A percentile compares a stretch with the other conserved stretches of the same genome.
Evolutionary conservation across 2,797 vertebrate genomes (phyloP).

Genomic region (Chiloscyllium punctatum): DNA sequence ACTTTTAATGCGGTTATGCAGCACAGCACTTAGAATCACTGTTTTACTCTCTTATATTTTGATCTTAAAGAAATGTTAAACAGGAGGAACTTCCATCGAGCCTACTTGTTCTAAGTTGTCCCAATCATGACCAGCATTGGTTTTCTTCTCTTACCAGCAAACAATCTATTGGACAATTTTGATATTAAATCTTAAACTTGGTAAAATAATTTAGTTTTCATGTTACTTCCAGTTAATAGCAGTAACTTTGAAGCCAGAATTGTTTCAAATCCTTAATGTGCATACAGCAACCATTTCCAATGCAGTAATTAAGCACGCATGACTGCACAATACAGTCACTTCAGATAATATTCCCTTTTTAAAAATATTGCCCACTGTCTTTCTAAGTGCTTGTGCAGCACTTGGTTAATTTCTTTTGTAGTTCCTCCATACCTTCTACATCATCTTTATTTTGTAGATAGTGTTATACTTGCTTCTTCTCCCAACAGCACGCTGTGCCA

Average conservation of each 20-base stretch:
- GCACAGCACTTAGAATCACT: background rate
- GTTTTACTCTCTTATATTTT: background rate
- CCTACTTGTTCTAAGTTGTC: background rate
- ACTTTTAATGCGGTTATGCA: background rate
- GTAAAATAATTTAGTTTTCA: background rate
- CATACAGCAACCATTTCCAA: background rate
- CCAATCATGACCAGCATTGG: background rate
- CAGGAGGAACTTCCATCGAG: background rate
- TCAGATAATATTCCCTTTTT: background rate
- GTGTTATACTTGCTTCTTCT: constrained; percentile 39
- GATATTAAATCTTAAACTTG: background rate
- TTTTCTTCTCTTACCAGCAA: background rate
- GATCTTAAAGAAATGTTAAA: background rate
- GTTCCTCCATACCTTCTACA: background rate
- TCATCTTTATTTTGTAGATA: background rate
- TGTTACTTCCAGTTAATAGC: background rate
- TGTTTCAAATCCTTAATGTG: background rate
- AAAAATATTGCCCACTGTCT: background rate
- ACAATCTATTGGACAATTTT: background rate
- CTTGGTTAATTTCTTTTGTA: background rate
- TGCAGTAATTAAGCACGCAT: background rate
- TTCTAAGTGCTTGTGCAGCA: background rate
- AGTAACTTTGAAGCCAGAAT: background rate
- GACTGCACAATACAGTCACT: background rate
- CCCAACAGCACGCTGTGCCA: constrained; percentile 75